These are phyloP conservation scores for Laticauda colubrina DNA, from an alignment of 2,113 vertebrate species.

Conservation along the genomic window DNA sequence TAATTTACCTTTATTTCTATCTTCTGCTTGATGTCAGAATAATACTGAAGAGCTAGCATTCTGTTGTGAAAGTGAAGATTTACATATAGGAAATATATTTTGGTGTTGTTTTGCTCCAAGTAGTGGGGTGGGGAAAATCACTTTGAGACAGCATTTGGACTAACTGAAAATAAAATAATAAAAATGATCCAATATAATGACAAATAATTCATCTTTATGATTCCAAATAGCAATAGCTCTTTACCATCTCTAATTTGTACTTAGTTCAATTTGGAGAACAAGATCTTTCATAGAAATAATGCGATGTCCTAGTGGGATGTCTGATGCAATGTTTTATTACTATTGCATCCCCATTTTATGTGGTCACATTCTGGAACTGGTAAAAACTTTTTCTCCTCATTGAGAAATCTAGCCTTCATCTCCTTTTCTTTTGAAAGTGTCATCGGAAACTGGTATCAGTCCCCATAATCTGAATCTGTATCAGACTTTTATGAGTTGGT, in stretches of 20 bases:
- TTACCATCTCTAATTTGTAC: conserved; percentile 11
- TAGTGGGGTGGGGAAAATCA: conserved; percentile 16
- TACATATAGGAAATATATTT: conserved; percentile 7
- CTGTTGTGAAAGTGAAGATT: conserved; percentile 23
- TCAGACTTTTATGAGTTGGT: not conserved
- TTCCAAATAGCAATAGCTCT: conserved; percentile 45
- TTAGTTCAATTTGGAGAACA: conserved; percentile 56
- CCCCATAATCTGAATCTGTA: conserved; percentile 19
- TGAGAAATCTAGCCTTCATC: conserved; percentile 45
- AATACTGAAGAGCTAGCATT: conserved; percentile 2
- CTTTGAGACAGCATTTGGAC: conserved; percentile 30
- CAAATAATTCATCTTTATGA: conserved; percentile 41
- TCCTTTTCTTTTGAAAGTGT: conserved; percentile 48
- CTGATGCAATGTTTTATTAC: conserved; percentile 20
- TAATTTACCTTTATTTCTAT: conserved; percentile 23
- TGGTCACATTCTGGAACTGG: conserved; percentile 15
- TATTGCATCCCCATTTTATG: conserved; percentile 23
- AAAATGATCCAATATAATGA: conserved; percentile 45
- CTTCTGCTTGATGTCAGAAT: conserved; percentile 3
- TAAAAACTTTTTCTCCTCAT: conserved; percentile 57
- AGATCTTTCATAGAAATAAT: conserved; percentile 50
- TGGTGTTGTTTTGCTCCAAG: conserved; percentile 16
- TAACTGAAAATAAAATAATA: conserved; percentile 50
- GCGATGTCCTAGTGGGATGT: conserved; percentile 64
- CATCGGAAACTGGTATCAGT: conserved; percentile 40